These are phyloP conservation scores for Elephas maximus DNA, from an alignment of 2,113 vertebrate species.

Conservation along the genomic window DNA sequence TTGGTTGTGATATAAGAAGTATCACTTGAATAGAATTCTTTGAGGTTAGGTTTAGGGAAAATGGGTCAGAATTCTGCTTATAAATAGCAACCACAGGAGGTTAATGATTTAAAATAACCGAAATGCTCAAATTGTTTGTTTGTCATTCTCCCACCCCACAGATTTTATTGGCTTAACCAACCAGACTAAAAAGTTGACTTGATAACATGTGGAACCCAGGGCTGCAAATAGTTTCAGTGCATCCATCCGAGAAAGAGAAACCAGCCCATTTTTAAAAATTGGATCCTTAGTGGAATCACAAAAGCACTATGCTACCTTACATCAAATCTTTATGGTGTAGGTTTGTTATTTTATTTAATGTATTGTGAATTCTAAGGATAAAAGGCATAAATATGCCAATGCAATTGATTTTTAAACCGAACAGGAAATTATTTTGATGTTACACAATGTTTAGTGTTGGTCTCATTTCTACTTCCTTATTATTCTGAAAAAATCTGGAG, in stretches of 20 bases:
- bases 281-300: not conserved
- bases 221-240: not conserved
- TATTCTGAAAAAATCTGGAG: not conserved
- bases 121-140: not conserved
- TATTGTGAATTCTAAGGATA: not conserved
- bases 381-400: not conserved
- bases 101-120: not conserved
- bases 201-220: not conserved
- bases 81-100: not conserved
- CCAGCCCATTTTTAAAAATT: not conserved
- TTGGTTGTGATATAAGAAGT: not conserved
- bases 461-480: not conserved
- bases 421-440: not conserved
- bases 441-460: not conserved
- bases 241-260: not conserved
- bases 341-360: not conserved
- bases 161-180: not conserved
- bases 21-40: not conserved
- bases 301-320: not conserved
- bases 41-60: not conserved
- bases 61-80: not conserved
- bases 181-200: not conserved
- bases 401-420: not conserved
- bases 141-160: not conserved
- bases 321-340: not conserved